Base-by-base conservation (phyloP, 2,797 vertebrate species). In the Rallus crepitans region DNA sequence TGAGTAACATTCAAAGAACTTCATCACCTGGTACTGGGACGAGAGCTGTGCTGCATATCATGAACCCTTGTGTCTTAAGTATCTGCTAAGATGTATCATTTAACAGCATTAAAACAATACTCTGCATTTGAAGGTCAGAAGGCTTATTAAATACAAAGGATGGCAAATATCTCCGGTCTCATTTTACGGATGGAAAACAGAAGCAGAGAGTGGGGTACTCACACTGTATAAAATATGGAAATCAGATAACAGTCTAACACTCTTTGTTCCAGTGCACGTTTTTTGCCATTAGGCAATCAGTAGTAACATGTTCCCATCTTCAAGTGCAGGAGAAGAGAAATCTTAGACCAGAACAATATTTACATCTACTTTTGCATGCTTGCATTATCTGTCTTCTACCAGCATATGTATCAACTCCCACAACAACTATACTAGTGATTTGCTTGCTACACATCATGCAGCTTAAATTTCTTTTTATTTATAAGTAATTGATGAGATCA, bases 221-320 rank as follows among this genome's bases (percentile, higher is more conserved):
- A 25, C n/a, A n/a, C 6, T n/a, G 1, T 16, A 21, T 4, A 59
- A 73, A 66, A 48, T 53, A 25, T 5, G 11, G 18, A 53, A 76
- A 23, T 23, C 16, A 31, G 11, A 23, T n/a, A 35, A 56, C 42
- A 21, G 3, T 2, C 16, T 52, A 55, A 60, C 16, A 7, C 25
- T 64, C 17, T 64, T 16, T 37, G 8, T 56, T 78, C 33, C 8
- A 35, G 1, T 15, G 4, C 2, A 66, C 52, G 0, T 14, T 72
- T 45, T 75, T 70, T 71, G 11, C 12, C 4, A 12, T 31, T 48
- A 63, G 8, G 30, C 28, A 64, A 75, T 33, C 27, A 21, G 7
- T 6, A 42, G 6, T 13, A 75, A 18, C 0, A 0, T 17, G 9
- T 4, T 2, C 4, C 5, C 5, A 17, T 19, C 25, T 25, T 42